Base-by-base conservation (phyloP, 2,797 vertebrate genomes). In the Phrynocephalus vlangalii region DNA sequence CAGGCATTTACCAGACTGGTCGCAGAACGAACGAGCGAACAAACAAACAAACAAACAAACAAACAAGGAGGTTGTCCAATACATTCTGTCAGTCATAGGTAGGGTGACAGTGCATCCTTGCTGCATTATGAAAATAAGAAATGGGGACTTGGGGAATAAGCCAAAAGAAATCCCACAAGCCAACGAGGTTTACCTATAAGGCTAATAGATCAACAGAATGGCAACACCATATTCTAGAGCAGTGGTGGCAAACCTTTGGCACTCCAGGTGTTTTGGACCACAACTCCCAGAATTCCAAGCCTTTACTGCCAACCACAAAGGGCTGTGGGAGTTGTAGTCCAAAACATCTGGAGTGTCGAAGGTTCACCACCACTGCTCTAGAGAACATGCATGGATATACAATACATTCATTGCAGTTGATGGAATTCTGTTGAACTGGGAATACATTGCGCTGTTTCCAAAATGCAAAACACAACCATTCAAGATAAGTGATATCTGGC, bases 1-100 rank as follows among this genome's bases (percentile, higher is more conserved):
- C 93, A 95, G 88, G 87, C 85, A 26, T 91, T 96, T 93, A 96
- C 93, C 91, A 90, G 0, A 22, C 48, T 67, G 76, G 66, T 24
- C 77, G 15, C 20, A 48, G 38, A 73, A 83, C 0, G 0, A 6
- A 84, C 63, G 38, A 73, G 81, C 0, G 0, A 6, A 84, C 63
- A 87, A 66, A 66, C 60, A 18, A 71, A 26, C 52, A 13, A 56
- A 13, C 52, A 0, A 6, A 83, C 67, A 87, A 66, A 67, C 66
- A 22, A 71, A n/a, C 66, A 22, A 71, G 26, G 1, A 0, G 0
- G 0, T 82, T 52, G 80, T 85, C 0, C 6, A 50, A 67, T 48
- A 30, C 82, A 38, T 26, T 20, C 20, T 81, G 73, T 26, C 66
- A 38, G 2, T 52, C 89, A 20, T 1, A 50, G 60, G 68, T 33